phyloP scores from a whole-genome alignment of 2,113 vertebrate species.

The Thalassarche chlororhynchos region DNA sequence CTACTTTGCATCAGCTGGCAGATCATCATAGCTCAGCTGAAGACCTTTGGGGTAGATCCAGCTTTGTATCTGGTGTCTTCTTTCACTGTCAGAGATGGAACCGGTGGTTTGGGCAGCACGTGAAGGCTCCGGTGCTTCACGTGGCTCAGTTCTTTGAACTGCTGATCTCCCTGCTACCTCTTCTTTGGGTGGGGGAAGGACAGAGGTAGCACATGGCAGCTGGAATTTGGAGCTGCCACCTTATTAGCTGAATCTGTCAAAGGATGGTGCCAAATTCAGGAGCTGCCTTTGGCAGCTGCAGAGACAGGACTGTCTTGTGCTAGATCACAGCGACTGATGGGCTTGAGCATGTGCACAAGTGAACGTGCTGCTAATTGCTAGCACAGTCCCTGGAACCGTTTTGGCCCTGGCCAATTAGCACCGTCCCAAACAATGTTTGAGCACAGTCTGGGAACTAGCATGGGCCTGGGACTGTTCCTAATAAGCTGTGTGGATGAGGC shows the following conservation, averaged over 20 bases:
- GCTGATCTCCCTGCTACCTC: not conserved
- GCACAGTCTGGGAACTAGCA: not conserved
- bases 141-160: not conserved
- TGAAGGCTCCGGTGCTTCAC: not conserved
- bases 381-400: slow-evolving; percentile 2
- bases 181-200: not conserved
- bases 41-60: not conserved
- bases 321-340: not conserved
- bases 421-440: slow-evolving; percentile 37
- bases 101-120: not conserved
- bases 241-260: not conserved
- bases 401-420: slow-evolving; percentile 47
- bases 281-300: not conserved
- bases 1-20: not conserved
- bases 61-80: not conserved
- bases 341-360: not conserved
- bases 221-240: not conserved
- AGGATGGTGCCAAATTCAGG: not conserved
- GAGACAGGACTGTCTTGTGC: not conserved
- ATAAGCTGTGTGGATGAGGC: slow-evolving; percentile 19
- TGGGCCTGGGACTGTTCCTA: slow-evolving; percentile 29
- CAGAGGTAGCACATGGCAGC: not conserved
- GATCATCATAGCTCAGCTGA: not conserved
- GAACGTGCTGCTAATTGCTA: slow-evolving; percentile 33
- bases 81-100: not conserved